Base-by-base conservation (phyloP, 1,140 invertebrate genomes). In the Drosophila gunungcola region DNA sequence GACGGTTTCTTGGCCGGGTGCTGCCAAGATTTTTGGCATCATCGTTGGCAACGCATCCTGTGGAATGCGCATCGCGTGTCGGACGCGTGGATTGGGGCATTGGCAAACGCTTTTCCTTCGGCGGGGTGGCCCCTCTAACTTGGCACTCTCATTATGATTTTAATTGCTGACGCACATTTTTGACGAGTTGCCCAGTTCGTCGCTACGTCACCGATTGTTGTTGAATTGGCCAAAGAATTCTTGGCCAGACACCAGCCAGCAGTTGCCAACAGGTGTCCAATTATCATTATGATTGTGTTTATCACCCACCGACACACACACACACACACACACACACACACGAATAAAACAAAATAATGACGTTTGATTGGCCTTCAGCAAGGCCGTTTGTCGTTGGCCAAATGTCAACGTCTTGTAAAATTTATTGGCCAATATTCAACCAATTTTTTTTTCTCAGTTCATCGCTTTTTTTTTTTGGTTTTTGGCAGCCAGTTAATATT, bases 361-460 rank as follows among this genome's bases (percentile, higher is more conserved):
- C 80, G 77, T 80, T 78, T 80, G 82, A 91, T 91, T 90, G 88
- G 72, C 69, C 75, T 89, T 90, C 73, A 67, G 70, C 88, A 88
- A 90, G 64, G 70, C 57, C 72, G 61, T 67, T 78, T 61, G 73
- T 32, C 43, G 68, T 85, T 85, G 81, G 81, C 73, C 67, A 78
- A 79, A 64, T 80, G 77, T 80, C 73, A 84, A 80, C 77, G 88
- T 80, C 78, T 91, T 83, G 84, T 75, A 84, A 78, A 80, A 89
- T 91, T 88, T 91, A 91, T 91, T 91, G 80, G 88, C 88, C 88
- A 91, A 84, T 83, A 91, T 88, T 89, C 80, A 89, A 88, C 38
- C 46, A 72, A 79, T 52, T 63, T 72, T 78, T 73, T 55, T 67
- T 43, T 52, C 42, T 25, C 42, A 27, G 1, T 57, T 42, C 25